Evolutionary conservation across 1,140 invertebrate genomes (phyloP).

Genomic region (Euborellia annulipes): DNA sequence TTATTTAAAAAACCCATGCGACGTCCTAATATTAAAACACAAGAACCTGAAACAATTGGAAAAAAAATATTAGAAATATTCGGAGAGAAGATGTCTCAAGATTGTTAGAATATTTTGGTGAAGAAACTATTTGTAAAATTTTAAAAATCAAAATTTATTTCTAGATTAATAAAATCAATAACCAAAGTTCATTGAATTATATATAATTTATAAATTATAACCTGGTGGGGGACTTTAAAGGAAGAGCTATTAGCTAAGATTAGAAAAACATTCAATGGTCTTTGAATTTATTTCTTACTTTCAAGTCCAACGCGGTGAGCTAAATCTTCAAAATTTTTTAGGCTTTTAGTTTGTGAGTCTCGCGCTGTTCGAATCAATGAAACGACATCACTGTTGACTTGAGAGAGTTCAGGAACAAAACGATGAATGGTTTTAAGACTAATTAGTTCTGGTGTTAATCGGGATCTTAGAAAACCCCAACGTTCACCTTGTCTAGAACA

Average conservation of each 20-base stretch:
- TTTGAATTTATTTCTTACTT: conserved; percentile 33
- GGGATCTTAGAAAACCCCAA: conserved; percentile 57
- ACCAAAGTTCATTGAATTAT: no score
- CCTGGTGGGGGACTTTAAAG: no score
- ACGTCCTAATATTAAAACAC: conserved; percentile 56
- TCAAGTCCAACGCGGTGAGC: conserved; percentile 64
- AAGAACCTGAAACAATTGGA: conserved; percentile 36
- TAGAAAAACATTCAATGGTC: no score
- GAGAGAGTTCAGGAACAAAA: conserved; percentile 60
- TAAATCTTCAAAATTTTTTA: conserved; percentile 49
- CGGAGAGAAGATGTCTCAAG: no score
- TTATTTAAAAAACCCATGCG: conserved; percentile 58
- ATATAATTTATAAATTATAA: no score
- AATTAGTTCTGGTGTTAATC: conserved; percentile 59
- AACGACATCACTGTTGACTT: conserved; percentile 64
- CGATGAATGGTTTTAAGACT: conserved; percentile 56
- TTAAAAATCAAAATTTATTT: no score
- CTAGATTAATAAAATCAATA: no score
- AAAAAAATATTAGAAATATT: neutral
- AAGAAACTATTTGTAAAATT: no score
- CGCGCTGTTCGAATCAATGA: conserved; percentile 39
- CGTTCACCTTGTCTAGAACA: conserved; percentile 53
- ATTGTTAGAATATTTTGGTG: no score
- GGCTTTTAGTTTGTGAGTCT: conserved; percentile 28
- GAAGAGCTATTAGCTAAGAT: no score